phyloP scores from a whole-genome alignment of 1,140 invertebrate species.

The Drosophila rhopaloa region DNA sequence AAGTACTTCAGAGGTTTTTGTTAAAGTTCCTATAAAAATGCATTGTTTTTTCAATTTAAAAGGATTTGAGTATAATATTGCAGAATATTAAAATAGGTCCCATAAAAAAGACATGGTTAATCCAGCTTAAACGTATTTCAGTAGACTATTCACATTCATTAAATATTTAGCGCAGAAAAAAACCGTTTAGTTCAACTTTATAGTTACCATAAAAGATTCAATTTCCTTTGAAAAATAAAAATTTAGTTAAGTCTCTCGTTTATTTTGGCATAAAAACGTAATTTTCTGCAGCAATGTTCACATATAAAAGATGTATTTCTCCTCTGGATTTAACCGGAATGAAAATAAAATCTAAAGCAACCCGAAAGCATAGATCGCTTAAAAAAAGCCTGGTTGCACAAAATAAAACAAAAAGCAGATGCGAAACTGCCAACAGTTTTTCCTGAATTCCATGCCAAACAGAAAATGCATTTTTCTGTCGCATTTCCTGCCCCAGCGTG shows the following conservation, averaged over 20 bases:
- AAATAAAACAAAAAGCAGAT: conserved; percentile 30
- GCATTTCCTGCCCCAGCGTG: conserved; percentile 55
- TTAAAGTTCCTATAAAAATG: background rate
- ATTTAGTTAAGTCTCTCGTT: conserved; percentile 19
- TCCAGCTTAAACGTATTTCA: background rate
- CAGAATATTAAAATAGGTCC: too few species aligned
- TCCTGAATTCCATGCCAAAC: conserved; percentile 39
- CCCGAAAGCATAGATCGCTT: conserved; percentile 17
- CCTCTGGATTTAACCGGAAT: conserved; percentile 25
- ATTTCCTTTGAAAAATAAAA: conserved; percentile 16
- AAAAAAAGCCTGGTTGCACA: conserved; percentile 3
- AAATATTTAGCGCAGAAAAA: background rate
- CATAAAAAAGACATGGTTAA: background rate
- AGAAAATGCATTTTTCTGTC: conserved; percentile 57
- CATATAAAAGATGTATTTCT: conserved; percentile 32
- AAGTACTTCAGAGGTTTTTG: background rate
- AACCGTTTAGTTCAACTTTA: background rate
- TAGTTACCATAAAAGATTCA: conserved; percentile 13
- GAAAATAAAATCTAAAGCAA: conserved; percentile 23
- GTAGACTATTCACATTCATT: background rate
- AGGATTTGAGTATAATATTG: too few species aligned
- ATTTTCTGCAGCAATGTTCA: conserved; percentile 1
- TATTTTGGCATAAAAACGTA: conserved; percentile 33
- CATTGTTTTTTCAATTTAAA: background rate
- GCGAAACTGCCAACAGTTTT: conserved; percentile 45